A percentile compares a stretch with the other conserved stretches of the same genome.
These are phyloP conservation scores for Actinernus sp. DNA, from an alignment of 92 coral and sea anemone genomes.

Conservation along the genomic window DNA sequence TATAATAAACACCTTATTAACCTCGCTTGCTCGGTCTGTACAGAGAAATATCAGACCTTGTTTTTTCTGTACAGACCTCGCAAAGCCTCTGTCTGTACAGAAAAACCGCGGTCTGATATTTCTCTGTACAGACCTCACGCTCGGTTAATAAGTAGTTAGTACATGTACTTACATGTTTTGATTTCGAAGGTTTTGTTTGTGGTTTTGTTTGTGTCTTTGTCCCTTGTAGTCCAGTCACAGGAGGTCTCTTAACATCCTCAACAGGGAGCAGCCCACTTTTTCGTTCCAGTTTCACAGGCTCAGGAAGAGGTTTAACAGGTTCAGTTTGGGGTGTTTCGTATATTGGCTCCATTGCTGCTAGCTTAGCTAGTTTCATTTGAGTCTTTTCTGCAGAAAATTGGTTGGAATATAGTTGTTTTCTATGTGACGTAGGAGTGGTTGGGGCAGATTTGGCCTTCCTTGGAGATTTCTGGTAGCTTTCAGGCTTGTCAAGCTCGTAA, in stretches of 20 bases:
- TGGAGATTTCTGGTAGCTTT: constrained; percentile 34
- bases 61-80: no score
- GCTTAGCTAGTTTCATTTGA: constrained; percentile 79
- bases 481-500: constrained; percentile 61
- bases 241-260: constrained; percentile 26
- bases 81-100: no score
- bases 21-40: no score
- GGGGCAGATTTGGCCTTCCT: constrained; percentile 74
- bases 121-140: no score
- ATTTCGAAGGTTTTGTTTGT: constrained; percentile 50
- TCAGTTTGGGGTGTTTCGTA: constrained; percentile 77
- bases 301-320: constrained; percentile 34
- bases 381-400: constrained; percentile 77
- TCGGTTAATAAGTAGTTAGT: no score
- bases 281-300: constrained; percentile 49
- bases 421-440: constrained; percentile 56
- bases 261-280: constrained; percentile 18
- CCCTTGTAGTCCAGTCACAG: constrained; percentile 32
- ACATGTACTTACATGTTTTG: constrained; percentile 78
- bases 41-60: no score
- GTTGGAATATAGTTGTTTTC: constrained; percentile 66
- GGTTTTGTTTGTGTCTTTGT: constrained; percentile 37
- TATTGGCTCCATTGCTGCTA: constrained; percentile 92
- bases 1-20: no score
- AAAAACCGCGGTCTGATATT: no score